Evolutionary conservation across 2,113 vertebrate species (phyloP), one percentile per base, ranked within the genome.

Genomic region (Isichthys henryi): DNA sequence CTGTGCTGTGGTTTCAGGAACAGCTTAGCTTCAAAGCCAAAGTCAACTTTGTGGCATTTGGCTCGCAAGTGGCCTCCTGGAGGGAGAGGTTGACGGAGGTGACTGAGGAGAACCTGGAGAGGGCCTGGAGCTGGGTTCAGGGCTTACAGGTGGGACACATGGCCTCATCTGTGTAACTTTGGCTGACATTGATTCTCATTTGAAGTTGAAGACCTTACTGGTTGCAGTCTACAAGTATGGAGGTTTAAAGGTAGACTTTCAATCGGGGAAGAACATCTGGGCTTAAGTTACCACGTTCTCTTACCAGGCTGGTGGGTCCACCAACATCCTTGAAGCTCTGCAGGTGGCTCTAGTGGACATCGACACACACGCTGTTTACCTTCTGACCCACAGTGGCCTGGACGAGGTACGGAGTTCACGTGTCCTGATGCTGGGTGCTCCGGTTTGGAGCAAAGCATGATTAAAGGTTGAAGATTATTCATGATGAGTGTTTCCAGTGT

Each of bases 41-140:
- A 90, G 96, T 97, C 92, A 97, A 97, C 92, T 95, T 97, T 74
- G 94, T 97, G 92, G 95, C 95, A 46, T 97, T 97, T 91, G 95
- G 95, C 89, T 93, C 93, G 39, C 93, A 95, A 85, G 96, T 93
- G 80, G 92, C 92, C 52, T 92, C 94, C 0, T 97, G 96, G 96
- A 93, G 43, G 91, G 93, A 95, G 88, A 95, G 95, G 92, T 94
- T 97, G 92, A 91, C 91, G 91, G 95, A 96, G 91, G 93, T 96
- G 91, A 95, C 94, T 93, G 95, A 96, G 92, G 86, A 93, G 48
- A 95, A 92, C 93, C 92, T 97, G 93, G 90, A 95, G 83, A 92
- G 94, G 88, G 96, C 95, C 90, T 93, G 93, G 90, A 92, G 92
- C 89, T 97, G 97, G 97, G 90, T 97, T 90, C 95, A 96, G 93